A percentile compares a stretch with the other conserved stretches of the same genome.
Conservation (phyloP, 92 coral and sea anemone genomes). For the Heliopora coerulea region DNA sequence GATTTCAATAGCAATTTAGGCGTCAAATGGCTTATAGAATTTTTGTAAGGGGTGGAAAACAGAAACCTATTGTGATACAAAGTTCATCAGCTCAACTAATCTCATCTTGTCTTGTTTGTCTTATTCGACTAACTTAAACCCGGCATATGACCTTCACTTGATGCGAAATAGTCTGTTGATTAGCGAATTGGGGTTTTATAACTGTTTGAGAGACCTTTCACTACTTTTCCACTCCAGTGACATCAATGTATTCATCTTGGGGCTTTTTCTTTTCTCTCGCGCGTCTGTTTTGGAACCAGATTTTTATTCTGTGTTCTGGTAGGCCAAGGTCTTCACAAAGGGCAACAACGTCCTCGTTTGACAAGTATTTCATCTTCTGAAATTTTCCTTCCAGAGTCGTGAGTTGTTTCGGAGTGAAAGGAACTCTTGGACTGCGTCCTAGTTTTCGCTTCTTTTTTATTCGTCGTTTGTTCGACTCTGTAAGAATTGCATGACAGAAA, state of each 20-base stretch:
- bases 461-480: constrained; percentile 83
- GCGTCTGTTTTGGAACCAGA: constrained; percentile 98
- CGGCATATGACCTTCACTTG: no score
- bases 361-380: constrained; percentile 71
- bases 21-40: no score
- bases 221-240: not conserved
- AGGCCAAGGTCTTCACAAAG: constrained; percentile 63
- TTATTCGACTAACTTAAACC: no score
- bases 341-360: constrained; percentile 69
- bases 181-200: not conserved
- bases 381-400: constrained; percentile 75
- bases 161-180: not conserved
- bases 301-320: constrained; percentile 86
- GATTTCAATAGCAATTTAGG: no score
- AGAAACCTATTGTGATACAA: no score
- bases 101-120: no score
- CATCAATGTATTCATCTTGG: constrained; percentile 26
- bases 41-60: no score
- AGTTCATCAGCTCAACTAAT: no score
- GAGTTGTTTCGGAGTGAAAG: constrained; percentile 84
- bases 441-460: constrained; percentile 65
- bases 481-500: no score
- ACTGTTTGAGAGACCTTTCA: not conserved
- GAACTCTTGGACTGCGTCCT: constrained; percentile 93
- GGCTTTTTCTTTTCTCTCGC: constrained; percentile 80